A percentile compares a stretch with the other conserved stretches of the same genome.
phyloP scores from a whole-genome alignment of 2,113 vertebrate species.

The Etheostoma spectabile region DNA sequence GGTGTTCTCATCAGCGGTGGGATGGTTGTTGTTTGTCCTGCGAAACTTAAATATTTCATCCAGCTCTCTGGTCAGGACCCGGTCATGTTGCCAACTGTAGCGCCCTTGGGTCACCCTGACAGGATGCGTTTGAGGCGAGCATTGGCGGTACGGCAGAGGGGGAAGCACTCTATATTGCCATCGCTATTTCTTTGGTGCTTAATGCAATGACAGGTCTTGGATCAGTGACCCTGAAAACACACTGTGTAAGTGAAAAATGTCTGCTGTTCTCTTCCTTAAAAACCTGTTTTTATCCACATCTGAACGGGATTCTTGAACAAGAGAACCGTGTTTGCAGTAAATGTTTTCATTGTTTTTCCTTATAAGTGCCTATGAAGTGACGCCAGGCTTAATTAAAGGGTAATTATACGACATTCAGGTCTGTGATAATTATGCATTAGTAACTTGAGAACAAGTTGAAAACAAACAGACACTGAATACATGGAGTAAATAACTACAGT shows the following conservation, averaged over 20 bases:
- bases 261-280: not conserved
- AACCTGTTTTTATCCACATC: not conserved
- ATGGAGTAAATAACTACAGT: not conserved
- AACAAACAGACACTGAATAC: constrained; percentile 6
- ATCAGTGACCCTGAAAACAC: not conserved
- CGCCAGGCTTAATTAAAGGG: not conserved
- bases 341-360: constrained; percentile 14
- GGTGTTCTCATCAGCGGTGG: not conserved
- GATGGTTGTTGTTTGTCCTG: not conserved
- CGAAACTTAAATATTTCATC: not conserved
- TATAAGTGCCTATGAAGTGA: not conserved
- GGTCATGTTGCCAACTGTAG: not conserved
- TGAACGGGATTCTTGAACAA: not conserved
- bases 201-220: constrained; percentile 4
- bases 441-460: not conserved
- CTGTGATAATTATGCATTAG: constrained; percentile 14
- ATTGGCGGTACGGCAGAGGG: not conserved
- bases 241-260: not conserved
- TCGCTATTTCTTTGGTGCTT: not conserved
- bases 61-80: not conserved
- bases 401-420: constrained; percentile 3
- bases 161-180: not conserved
- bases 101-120: not conserved
- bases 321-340: constrained; percentile 4
- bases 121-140: not conserved